These are phyloP conservation scores for Ptilonorhynchus violaceus DNA, from an alignment of 2,113 vertebrate genomes.

Conservation along the genomic window DNA sequence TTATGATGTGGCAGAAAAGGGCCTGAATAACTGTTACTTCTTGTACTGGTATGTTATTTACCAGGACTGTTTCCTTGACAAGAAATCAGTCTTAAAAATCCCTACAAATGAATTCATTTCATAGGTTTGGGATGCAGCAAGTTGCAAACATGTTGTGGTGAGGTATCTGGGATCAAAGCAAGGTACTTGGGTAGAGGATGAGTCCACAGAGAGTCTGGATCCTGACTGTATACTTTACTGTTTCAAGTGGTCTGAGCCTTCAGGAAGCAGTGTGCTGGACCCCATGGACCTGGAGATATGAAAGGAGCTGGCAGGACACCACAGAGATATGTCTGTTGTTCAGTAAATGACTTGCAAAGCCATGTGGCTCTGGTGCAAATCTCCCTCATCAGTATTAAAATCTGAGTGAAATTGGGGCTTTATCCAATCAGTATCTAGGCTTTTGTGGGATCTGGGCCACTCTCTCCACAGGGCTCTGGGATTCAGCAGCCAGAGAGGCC, in stretches of 20 bases:
- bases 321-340: accelerated
- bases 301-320: neutral
- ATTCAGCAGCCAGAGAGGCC: neutral
- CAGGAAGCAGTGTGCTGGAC: neutral
- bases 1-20: neutral
- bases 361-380: neutral
- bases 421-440: neutral
- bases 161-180: neutral
- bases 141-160: neutral
- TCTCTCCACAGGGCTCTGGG: neutral
- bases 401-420: neutral
- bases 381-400: neutral
- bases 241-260: accelerated
- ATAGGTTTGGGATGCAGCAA: neutral
- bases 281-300: neutral
- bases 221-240: neutral
- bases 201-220: neutral
- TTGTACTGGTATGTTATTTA: neutral
- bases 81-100: neutral
- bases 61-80: neutral
- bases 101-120: neutral
- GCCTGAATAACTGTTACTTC: neutral
- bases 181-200: neutral
- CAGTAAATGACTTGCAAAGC: neutral
- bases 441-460: neutral